Conservation (phyloP, 2,797 vertebrate genomes). For the Poecilia velifera region DNA sequence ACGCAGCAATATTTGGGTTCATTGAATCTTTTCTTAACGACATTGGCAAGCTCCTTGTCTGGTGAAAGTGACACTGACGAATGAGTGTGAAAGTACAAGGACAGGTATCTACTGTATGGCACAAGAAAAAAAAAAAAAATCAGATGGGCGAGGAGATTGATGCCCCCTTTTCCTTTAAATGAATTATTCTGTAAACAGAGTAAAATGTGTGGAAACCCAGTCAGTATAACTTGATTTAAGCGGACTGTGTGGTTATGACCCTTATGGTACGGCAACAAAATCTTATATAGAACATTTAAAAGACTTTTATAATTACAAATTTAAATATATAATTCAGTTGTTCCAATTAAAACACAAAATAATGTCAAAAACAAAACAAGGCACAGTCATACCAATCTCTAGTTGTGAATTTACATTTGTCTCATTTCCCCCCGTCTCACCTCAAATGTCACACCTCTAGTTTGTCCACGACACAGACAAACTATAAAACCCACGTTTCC, state of each 20-base stretch:
- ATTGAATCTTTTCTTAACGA: not conserved
- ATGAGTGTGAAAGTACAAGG: not conserved
- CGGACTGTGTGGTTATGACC: no score
- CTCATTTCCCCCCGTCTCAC: not conserved
- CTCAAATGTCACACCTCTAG: not conserved
- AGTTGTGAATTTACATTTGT: not conserved
- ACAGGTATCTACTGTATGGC: not conserved
- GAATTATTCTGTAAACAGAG: not conserved
- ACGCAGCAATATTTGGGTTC: not conserved
- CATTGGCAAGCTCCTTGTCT: not conserved
- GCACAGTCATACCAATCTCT: not conserved
- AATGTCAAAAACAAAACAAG: not conserved
- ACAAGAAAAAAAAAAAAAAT: not conserved
- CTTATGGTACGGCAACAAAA: not conserved
- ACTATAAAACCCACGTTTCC: not conserved
- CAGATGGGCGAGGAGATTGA: not conserved
- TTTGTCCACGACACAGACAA: not conserved
- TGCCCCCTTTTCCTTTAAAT: not conserved
- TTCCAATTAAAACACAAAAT: not conserved
- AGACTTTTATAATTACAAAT: not conserved
- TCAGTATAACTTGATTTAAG: no score
- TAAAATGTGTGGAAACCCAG: not conserved
- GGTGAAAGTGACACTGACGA: no score
- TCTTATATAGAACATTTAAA: not conserved
- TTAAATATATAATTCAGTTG: not conserved